These are phyloP conservation scores for Choloepus didactylus DNA, from an alignment of 2,797 vertebrate species.

Conservation along the genomic window DNA sequence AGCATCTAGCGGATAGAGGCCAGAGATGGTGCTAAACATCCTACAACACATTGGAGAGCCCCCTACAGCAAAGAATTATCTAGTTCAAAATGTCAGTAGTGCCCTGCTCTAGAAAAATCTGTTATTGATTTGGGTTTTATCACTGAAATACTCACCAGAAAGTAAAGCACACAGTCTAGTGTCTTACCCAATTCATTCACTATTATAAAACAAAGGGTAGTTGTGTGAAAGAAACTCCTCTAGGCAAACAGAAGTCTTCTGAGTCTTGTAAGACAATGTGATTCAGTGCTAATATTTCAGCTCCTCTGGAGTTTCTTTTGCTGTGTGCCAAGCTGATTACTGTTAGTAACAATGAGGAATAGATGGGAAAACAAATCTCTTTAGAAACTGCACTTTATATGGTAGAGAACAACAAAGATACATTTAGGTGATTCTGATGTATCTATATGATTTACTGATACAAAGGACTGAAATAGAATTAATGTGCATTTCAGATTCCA, in stretches of 20 bases:
- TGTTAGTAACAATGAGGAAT: slow-evolving; percentile 1
- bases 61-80: not conserved
- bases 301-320: not conserved
- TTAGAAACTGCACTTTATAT: not conserved
- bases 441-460: not conserved
- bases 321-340: not conserved
- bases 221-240: not conserved
- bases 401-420: not conserved
- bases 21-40: not conserved
- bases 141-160: not conserved
- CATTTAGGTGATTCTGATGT: not conserved
- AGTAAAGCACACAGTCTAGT: not conserved
- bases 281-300: not conserved
- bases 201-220: not conserved
- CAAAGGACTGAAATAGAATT: not conserved
- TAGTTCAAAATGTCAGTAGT: not conserved
- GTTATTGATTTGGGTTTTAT: not conserved
- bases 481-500: slow-evolving; percentile 35
- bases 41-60: not conserved
- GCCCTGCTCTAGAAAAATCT: slow-evolving; percentile 24
- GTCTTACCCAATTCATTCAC: not conserved
- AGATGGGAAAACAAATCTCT: not conserved
- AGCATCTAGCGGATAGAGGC: not conserved
- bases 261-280: not conserved
- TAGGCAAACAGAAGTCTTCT: not conserved